Evolutionary conservation across 2,113 vertebrate genomes (phyloP).

Genomic region (Marcusenius ussheri): DNA sequence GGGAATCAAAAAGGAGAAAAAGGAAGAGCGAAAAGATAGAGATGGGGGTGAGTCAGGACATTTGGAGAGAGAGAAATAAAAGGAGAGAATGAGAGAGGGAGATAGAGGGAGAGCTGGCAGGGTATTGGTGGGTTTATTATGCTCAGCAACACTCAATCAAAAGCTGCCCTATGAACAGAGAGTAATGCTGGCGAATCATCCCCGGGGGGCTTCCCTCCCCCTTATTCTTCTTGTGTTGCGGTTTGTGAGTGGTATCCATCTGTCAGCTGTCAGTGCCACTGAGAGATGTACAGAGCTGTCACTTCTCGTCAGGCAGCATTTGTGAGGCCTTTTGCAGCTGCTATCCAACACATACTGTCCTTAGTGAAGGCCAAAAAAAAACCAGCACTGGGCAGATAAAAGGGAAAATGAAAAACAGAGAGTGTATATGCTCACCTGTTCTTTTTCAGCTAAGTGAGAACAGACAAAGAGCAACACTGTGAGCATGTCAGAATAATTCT

Average conservation of each 20-base stretch:
- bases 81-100: neutral
- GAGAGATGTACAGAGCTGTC: slow-evolving; percentile 94
- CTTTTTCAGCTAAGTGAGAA: too few relatives aligned
- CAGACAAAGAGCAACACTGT: too few relatives aligned
- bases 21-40: neutral
- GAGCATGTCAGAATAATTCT: too few relatives aligned
- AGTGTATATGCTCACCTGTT: too few relatives aligned
- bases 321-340: slow-evolving; percentile 90
- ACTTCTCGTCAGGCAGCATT: slow-evolving; percentile 82
- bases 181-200: slow-evolving; percentile 83
- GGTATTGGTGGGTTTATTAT: slow-evolving; percentile 81
- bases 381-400: slow-evolving; percentile 46
- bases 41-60: neutral
- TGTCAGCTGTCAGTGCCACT: slow-evolving; percentile 96
- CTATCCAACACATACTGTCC: slow-evolving; percentile 68
- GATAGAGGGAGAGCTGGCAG: slow-evolving; percentile 51
- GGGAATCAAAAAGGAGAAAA: neutral
- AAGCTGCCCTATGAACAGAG: slow-evolving; percentile 81
- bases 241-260: slow-evolving; percentile 98
- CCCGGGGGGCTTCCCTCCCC: slow-evolving; percentile 68
- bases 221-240: slow-evolving; percentile 59
- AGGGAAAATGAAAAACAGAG: slow-evolving; percentile 26
- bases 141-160: slow-evolving; percentile 89
- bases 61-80: neutral
- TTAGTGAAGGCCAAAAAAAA: slow-evolving; percentile 62